Evolutionary conservation across 2,888 invertebrate species (phyloP), one percentile per base, ranked within the genome.

Genomic region (Darwinula stevensoni): DNA sequence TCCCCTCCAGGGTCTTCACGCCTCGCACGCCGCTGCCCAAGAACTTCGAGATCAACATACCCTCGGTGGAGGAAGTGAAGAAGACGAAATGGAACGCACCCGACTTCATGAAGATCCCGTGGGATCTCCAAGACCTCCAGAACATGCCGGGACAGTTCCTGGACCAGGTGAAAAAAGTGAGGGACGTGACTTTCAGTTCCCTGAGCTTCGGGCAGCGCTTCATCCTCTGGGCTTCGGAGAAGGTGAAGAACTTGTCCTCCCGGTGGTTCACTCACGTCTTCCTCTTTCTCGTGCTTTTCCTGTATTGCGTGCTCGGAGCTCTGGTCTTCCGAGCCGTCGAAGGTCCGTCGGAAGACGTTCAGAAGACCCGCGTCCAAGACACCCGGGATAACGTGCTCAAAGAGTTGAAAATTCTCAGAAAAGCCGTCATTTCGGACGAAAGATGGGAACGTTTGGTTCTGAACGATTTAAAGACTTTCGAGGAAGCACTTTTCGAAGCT

Each of bases 241-340:
- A n/a, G 55, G 57, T 43, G 26, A 41, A 40, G 44, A 54, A 63
- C 34, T 64, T 67, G 56, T 78, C 76, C 2, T 66, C 63, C 44
- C 64, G 63, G 45, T 80, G 80, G 78, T 78, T 82, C 47, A 80
- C 80, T 26, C 80, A 82, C 52, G 64, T 76, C 37, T 78, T 78
- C 49, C 59, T 84, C 43, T 62, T 72, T 42, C 47, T 73, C 41
- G 65, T 80, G 41, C 61, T 84, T 36, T 53, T 67, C 33, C 49
- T 67, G 33, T 86, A 80, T 50, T 76, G 72, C 43, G 55, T 72
- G 36, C 63, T 71, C 17, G 86, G 86, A 16, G 84, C 78, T 2
- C 52, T 65, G 30, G 52, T 78, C 17, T 82, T 86, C 49, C 59
- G 65, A 43, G 59, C 66, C 32, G 56, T 82, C 29, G 82, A 82